Conservation (phyloP, 1,140 invertebrate genomes). For the Homarus americanus region DNA sequence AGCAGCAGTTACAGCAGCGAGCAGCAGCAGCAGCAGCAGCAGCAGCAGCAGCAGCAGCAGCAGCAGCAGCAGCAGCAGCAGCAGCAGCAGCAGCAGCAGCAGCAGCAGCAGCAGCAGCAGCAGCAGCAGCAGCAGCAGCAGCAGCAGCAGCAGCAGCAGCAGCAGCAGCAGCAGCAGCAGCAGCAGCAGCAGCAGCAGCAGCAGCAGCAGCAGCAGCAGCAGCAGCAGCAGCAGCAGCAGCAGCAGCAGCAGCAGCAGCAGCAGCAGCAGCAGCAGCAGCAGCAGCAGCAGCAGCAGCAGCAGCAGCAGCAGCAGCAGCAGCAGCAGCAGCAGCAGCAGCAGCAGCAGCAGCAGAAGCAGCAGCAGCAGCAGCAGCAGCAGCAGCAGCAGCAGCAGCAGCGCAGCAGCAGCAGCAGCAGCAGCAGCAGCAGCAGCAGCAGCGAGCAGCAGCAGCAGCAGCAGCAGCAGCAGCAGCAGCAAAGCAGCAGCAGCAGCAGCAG, state of each 20-base stretch:
- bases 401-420: conserved; percentile 26
- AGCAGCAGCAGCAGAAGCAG: conserved; percentile 23
- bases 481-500: conserved; percentile 31
- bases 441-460: not conserved
- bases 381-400: conserved; percentile 32
- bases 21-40: not conserved
- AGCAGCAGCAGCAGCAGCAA: conserved; percentile 10
- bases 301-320: conserved; percentile 40
- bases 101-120: conserved; percentile 27
- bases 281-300: conserved; percentile 29
- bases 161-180: conserved; percentile 23
- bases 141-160: conserved; percentile 10
- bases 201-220: conserved; percentile 36
- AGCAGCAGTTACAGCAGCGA: conserved; percentile 2
- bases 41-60: conserved; percentile 21
- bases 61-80: conserved; percentile 35
- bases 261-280: conserved; percentile 37
- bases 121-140: conserved; percentile 5
- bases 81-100: conserved; percentile 30
- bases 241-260: conserved; percentile 40
- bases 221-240: conserved; percentile 40
- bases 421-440: conserved; percentile 38
- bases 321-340: conserved; percentile 31
- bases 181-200: conserved; percentile 35
- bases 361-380: conserved; percentile 42